phyloP scores from a whole-genome alignment of 37 sponge, comb jelly and placozoan species.

The Halisarca cf. caerulea region DNA sequence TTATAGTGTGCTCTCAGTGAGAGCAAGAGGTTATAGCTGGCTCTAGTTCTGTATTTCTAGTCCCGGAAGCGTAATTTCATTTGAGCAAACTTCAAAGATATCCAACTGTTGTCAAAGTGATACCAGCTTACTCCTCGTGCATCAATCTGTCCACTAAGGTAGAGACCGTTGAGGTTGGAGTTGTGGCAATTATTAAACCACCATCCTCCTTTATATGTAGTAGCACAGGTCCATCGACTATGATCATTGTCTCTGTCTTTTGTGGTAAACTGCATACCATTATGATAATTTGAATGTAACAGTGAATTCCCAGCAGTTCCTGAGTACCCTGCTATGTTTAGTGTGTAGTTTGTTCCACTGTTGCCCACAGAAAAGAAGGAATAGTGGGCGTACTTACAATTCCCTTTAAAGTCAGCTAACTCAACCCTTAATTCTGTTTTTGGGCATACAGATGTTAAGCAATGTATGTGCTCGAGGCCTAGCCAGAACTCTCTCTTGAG shows the following conservation, averaged over 20 bases:
- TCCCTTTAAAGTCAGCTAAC: slow-evolving; percentile 5
- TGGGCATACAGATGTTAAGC: neutral
- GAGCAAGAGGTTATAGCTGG: too few species aligned
- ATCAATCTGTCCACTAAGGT: too few species aligned
- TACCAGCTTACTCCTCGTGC: too few species aligned
- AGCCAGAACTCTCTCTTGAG: slow-evolving; percentile 19
- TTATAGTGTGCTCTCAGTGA: too few species aligned
- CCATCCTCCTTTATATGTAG: too few species aligned
- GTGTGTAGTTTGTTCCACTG: neutral
- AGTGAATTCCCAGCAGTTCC: slow-evolving; percentile 4
- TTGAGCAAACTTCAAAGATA: too few species aligned
- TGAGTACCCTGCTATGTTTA: neutral
- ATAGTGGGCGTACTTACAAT: neutral
- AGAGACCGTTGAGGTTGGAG: too few species aligned
- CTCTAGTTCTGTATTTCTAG: too few species aligned
- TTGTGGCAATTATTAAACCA: too few species aligned
- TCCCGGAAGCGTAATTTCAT: too few species aligned
- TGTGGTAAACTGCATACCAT: neutral
- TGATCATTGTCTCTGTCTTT: neutral
- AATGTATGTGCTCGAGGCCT: slow-evolving; percentile 24
- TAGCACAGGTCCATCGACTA: too few species aligned
- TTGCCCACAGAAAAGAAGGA: neutral
- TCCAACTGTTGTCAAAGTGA: too few species aligned
- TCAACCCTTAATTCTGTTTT: slow-evolving; percentile 5
- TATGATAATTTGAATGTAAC: neutral